Evolutionary conservation across 2,113 vertebrate species (phyloP), one percentile per base, ranked within the genome.

Genomic region (Salvelinus sp.): DNA sequence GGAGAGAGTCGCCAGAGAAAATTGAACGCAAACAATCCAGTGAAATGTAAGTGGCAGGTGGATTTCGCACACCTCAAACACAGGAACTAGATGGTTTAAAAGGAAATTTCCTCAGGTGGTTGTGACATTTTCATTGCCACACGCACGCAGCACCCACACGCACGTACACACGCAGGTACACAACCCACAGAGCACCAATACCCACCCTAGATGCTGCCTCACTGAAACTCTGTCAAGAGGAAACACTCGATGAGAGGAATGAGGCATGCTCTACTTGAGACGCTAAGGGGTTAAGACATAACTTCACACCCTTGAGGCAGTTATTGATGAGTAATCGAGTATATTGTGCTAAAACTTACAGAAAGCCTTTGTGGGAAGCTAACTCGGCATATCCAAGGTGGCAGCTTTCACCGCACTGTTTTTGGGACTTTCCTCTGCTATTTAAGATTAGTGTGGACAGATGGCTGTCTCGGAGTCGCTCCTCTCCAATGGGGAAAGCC

Each of bases 401-500:
- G n/a, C 38, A 48, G 44, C 9, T 33, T 14, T 69, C 38, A 9
- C 10, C 3, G 1, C 5, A 13, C 20, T 4, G 9, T 38, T 38
- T 38, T 25, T 23, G 68, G 3, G 16, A 69, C 65, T 38, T 38
- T 2, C 38, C 38, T 44, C 38, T 44, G 38, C 38, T 44, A 10
- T 76, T 77, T 47, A 82, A 18, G 62, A 79, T 71, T 67, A 67
- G 47, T 44, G 50, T 67, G 16, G 65, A 20, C 65, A 33, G 65
- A 18, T 2, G 65, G 14, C 28, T 62, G 5, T 62, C 9, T 44
- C 38, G 7, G 2, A 10, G 7, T 44, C 38, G 10, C 38, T 44
- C 38, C 38, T 44, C 38, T 38, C 33, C 14, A 50, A 16, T 50
- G 48, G 12, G 4, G 48, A 50, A 50, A 50, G 48, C 48, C 48